Base-by-base conservation (phyloP, 2,888 invertebrate genomes). In the Nowickia ferox region DNA sequence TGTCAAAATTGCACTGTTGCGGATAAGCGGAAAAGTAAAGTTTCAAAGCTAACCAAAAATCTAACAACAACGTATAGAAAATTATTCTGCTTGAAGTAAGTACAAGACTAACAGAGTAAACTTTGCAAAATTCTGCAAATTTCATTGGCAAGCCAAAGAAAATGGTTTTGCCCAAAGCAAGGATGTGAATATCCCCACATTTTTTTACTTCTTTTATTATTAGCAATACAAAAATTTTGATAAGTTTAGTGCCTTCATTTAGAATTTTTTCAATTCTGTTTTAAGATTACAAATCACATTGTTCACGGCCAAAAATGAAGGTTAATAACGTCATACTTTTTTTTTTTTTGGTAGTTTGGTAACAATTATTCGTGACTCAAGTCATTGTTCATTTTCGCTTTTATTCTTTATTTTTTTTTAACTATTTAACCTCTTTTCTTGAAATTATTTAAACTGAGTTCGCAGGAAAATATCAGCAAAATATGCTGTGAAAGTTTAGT, bases 291-390 rank as follows among this genome's bases (percentile, higher is more conserved):
- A 57, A 22, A 46, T 38, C 19, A 30, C 0, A 74, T 1, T 76
- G 46, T 65, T 46, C 71, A 71, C 65, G 51, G 65, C 17, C 66
- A 74, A 72, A 57, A 30, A 57, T 66, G 74, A 80, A 74, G 80
- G 74, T 59, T 80, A 57, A n/a, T 11, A n/a, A 9, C 53, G 17
- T 15, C 13, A 42, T 69, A 11, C 57, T 40, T 66, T 61, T 17
- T 19, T 63, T 19, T 42, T 46, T 55, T 46, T 5, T n/a, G n/a
- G 1, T 53, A 11, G 51, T 77, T 48, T 55, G 8, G 8, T 19
- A 53, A 61, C 10, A 55, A 57, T 40, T 5, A 71, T 65, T 63
- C 76, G 69, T 76, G 76, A 69, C 69, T 57, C 71, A 30, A 30
- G 57, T 48, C 38, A 57, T 19, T 68, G 65, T 38, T 69, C 9